A percentile compares a stretch with the other conserved stretches of the same genome.
These are phyloP conservation scores for Parauchenoglanis ngamensis DNA, from an alignment of 2,797 vertebrate genomes.

Conservation along the genomic window DNA sequence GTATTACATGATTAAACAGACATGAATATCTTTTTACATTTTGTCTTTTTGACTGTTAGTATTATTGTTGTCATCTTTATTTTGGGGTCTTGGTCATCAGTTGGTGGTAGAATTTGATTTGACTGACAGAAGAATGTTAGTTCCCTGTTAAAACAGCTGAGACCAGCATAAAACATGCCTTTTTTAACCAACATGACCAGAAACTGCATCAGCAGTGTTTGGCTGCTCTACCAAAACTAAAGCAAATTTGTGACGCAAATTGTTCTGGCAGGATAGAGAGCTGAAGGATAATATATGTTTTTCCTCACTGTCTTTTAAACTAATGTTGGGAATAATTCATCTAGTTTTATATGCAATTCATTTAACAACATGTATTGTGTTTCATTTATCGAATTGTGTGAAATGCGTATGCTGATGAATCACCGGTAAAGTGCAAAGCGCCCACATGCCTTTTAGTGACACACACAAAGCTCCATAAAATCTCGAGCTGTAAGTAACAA, in stretches of 20 bases:
- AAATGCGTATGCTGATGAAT: neutral
- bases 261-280: too few species aligned
- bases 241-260: too few species aligned
- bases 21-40: neutral
- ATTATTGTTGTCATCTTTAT: neutral
- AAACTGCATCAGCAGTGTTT: neutral
- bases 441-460: neutral
- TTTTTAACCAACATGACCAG: too few species aligned
- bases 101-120: neutral
- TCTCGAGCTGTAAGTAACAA: neutral
- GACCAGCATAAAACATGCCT: neutral
- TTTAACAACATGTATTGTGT: neutral
- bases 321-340: too few species aligned
- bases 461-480: neutral
- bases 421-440: neutral
- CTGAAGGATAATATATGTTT: too few species aligned
- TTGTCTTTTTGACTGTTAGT: neutral
- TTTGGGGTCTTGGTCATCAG: neutral
- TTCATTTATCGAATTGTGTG: neutral
- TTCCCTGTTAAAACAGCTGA: neutral
- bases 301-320: too few species aligned
- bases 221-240: too few species aligned
- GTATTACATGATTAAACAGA: conserved; percentile 6
- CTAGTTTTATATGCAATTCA: too few species aligned
- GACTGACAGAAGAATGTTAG: neutral